A percentile compares a stretch with the other conserved stretches of the same genome.
These are phyloP conservation scores for Pyrocoelia pectoralis DNA, from an alignment of 2,888 invertebrate species.

Conservation along the genomic window DNA sequence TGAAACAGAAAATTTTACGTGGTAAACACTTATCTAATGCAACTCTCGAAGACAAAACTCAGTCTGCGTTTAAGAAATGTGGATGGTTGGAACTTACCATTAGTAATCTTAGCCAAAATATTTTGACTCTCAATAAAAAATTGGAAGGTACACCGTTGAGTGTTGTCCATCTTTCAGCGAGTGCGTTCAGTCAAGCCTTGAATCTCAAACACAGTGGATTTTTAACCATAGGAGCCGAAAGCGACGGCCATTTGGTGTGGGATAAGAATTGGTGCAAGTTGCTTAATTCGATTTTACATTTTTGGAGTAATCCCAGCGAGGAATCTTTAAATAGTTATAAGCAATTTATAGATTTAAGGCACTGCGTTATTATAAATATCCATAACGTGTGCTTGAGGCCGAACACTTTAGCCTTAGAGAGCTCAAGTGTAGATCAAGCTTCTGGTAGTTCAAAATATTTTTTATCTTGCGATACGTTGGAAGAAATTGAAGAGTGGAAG, in stretches of 20 bases:
- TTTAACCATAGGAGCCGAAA: conserved; percentile 61
- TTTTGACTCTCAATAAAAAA: not conserved
- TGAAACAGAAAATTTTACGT: conserved; percentile 2
- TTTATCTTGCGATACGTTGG: conserved; percentile 61
- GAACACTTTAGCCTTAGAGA: conserved; percentile 58
- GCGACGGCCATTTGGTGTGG: conserved; percentile 59
- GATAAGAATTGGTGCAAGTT: conserved; percentile 66
- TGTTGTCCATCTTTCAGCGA: not conserved
- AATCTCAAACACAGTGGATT: conserved; percentile 55
- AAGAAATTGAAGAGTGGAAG: conserved; percentile 61
- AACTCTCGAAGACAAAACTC: not conserved
- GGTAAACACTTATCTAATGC: not conserved
- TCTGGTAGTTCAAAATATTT: conserved; percentile 48
- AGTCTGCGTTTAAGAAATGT: not conserved
- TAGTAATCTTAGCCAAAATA: not conserved
- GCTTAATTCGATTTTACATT: conserved; percentile 56
- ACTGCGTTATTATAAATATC: conserved; percentile 51
- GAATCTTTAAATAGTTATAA: conserved; percentile 54
- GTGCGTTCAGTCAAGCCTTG: not conserved
- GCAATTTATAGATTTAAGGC: conserved; percentile 56
- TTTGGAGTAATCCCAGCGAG: conserved; percentile 64
- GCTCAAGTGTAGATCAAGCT: conserved; percentile 23
- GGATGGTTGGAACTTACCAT: not conserved
- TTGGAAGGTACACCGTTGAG: not conserved
- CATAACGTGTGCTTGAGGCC: conserved; percentile 61